phyloP scores from a whole-genome alignment of 2,113 vertebrate species.

The Orycteropus afer region DNA sequence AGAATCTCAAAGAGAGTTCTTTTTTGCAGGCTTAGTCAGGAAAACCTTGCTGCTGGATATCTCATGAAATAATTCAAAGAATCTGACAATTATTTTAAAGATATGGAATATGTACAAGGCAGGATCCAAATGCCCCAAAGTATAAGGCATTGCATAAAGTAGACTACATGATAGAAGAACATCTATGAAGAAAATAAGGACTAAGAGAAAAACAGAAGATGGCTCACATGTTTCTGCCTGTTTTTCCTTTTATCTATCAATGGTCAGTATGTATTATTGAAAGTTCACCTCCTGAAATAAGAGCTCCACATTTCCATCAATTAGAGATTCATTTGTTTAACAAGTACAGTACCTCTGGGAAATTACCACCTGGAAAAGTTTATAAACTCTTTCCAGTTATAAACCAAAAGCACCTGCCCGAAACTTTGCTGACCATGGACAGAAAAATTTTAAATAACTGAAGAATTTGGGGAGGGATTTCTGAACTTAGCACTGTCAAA shows the following conservation, averaged over 20 bases:
- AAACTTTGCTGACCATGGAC: background rate
- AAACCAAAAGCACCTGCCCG: background rate
- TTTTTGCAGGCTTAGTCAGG: constrained; percentile 19
- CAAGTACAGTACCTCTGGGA: background rate
- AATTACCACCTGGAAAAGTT: constrained; percentile 36
- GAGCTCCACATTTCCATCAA: background rate
- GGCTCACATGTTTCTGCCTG: background rate
- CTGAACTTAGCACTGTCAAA: background rate
- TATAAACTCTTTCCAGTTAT: constrained; percentile 6
- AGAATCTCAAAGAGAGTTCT: constrained; percentile 2
- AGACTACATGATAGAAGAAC: background rate
- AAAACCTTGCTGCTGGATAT: background rate
- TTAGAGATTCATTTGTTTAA: constrained; percentile 55
- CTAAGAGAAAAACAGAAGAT: background rate
- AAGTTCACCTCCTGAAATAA: background rate
- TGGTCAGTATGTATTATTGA: background rate
- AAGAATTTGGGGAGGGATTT: background rate
- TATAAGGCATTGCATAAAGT: background rate
- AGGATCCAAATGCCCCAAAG: background rate
- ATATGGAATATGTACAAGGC: background rate
- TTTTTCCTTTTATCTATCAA: background rate
- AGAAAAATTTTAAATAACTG: constrained; percentile 43
- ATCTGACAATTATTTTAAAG: background rate
- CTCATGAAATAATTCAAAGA: background rate
- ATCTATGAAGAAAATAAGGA: constrained; percentile 27